A percentile compares a stretch with the other conserved stretches of the same genome.
phyloP scores from a whole-genome alignment of 1,140 invertebrate species.

The Heliconius hewitsoni region DNA sequence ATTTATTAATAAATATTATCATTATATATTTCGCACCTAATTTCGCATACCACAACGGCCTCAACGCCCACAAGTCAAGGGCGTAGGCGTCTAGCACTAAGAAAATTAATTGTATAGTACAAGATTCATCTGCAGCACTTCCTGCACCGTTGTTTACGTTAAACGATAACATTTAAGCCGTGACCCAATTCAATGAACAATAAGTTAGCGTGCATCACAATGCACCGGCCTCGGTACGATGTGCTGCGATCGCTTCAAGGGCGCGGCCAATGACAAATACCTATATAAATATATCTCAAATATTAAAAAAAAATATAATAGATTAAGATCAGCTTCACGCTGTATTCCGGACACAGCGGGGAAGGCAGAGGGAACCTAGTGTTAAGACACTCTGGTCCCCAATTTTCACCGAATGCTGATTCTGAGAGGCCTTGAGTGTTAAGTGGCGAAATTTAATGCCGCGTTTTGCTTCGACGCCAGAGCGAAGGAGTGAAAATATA shows the following conservation, averaged over 20 bases:
- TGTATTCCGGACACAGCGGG: too few relatives aligned
- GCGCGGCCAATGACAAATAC: constrained; percentile 25
- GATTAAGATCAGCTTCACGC: too few relatives aligned
- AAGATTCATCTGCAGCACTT: neutral
- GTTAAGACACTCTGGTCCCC: too few relatives aligned
- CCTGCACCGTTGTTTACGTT: constrained; percentile 6
- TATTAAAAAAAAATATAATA: neutral
- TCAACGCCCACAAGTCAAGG: neutral
- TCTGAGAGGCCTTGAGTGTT: too few relatives aligned
- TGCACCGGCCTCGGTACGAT: constrained; percentile 28
- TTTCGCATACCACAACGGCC: neutral
- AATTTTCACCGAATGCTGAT: too few relatives aligned
- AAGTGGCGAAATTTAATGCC: too few relatives aligned
- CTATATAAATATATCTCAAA: neutral
- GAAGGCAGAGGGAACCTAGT: too few relatives aligned
- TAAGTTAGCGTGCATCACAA: constrained; percentile 32
- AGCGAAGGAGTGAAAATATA: too few relatives aligned
- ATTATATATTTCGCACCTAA: neutral
- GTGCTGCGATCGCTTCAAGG: constrained; percentile 33
- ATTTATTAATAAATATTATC: neutral
- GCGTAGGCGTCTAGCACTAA: neutral
- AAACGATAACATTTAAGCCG: constrained; percentile 20
- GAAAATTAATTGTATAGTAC: neutral
- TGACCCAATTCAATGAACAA: constrained; percentile 35
- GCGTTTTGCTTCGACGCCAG: too few relatives aligned